Evolutionary conservation across 2,888 invertebrate species (phyloP).

Genomic region (Oxystoma pomonae): DNA sequence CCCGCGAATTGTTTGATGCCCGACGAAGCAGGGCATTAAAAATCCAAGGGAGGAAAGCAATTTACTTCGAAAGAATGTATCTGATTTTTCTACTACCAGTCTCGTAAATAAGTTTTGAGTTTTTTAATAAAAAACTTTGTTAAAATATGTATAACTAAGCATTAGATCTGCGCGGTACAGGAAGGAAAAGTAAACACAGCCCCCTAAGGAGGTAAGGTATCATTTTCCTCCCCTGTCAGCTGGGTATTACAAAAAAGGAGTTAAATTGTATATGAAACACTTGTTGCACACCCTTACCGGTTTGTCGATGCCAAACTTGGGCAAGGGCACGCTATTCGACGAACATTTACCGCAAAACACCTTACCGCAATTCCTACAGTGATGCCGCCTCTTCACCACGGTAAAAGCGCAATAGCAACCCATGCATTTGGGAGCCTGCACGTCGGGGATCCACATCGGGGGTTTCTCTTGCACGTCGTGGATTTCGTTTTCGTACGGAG

Average conservation of each 20-base stretch:
- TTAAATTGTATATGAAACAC: slow-evolving; percentile 73
- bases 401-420: slow-evolving; percentile 90
- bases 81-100: not conserved
- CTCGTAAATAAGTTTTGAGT: no score
- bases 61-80: no score
- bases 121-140: no score
- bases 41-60: no score
- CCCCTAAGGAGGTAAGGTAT: slow-evolving; percentile 15
- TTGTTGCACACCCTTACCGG: slow-evolving; percentile 93
- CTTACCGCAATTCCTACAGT: slow-evolving; percentile 96
- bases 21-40: no score
- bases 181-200: no score
- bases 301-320: slow-evolving; percentile 86
- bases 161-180: no score
- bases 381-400: slow-evolving; percentile 91
- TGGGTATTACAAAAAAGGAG: no score
- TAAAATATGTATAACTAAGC: slow-evolving; percentile 1
- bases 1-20: no score
- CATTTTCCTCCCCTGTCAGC: slow-evolving; percentile 47
- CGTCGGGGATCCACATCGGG: slow-evolving; percentile 94
- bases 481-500: slow-evolving; percentile 8
- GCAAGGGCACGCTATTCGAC: slow-evolving; percentile 86
- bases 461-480: slow-evolving; percentile 48
- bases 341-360: slow-evolving; percentile 95
- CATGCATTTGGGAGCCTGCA: slow-evolving; percentile 88